Evolutionary conservation across 2,113 vertebrate species (phyloP).

Genomic region (Paedocypris sp.): DNA sequence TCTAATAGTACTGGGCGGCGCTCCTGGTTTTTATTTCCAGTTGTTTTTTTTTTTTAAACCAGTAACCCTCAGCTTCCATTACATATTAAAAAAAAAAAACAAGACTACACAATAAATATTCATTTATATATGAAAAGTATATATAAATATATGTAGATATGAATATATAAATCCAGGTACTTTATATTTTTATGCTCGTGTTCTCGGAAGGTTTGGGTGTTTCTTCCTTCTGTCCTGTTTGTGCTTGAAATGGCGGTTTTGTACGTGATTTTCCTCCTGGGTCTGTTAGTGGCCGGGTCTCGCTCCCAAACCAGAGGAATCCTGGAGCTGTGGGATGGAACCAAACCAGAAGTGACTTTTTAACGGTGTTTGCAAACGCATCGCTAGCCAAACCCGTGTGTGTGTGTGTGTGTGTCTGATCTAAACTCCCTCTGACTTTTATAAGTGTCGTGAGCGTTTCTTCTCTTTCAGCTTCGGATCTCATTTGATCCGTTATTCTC

Average conservation of each 20-base stretch:
- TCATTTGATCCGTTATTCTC: too few species aligned
- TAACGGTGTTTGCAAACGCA: too few species aligned
- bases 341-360: too few species aligned
- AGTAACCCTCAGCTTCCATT: constrained; percentile 34
- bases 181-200: constrained; percentile 54
- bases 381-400: too few species aligned
- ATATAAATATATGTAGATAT: constrained; percentile 31
- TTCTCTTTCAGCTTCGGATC: too few species aligned
- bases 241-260: constrained; percentile 17
- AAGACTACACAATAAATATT: constrained; percentile 38
- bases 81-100: too few species aligned
- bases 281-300: neutral
- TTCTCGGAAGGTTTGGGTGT: constrained; percentile 45
- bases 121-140: constrained; percentile 53
- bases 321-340: too few species aligned
- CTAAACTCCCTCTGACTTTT: too few species aligned
- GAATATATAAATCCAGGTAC: constrained; percentile 48
- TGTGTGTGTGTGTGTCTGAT: too few species aligned
- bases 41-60: constrained; percentile 12
- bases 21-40: constrained; percentile 7
- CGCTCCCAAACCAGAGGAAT: too few species aligned
- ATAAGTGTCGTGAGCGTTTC: too few species aligned
- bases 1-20: constrained; percentile 3
- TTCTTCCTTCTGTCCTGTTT: constrained; percentile 24
- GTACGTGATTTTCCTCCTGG: neutral